Conservation (phyloP, 2,888 invertebrate genomes). For the Amaurobius ferox region DNA sequence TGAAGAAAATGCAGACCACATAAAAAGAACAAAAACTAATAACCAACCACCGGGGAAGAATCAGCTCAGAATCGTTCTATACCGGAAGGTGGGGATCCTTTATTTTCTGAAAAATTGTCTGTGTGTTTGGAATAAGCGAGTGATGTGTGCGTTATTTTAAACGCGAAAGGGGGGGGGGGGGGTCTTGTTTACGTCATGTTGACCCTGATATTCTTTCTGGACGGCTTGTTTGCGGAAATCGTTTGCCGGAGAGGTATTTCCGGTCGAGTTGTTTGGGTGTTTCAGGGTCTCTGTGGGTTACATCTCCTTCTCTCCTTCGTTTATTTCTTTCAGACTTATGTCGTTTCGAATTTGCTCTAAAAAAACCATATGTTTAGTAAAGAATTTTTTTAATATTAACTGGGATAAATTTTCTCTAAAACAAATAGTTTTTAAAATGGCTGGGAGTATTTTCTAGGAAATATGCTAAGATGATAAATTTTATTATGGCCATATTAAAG, state of each 20-base stretch:
- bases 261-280: conserved; percentile 35
- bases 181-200: conserved; percentile 39
- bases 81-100: conserved; percentile 3
- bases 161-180: background rate
- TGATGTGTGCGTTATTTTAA: conserved; percentile 13
- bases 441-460: too few relatives aligned
- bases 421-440: too few relatives aligned
- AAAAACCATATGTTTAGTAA: too few relatives aligned
- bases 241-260: conserved; percentile 31
- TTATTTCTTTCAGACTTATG: too few relatives aligned
- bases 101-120: conserved; percentile 19
- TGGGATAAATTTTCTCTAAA: too few relatives aligned
- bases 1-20: background rate
- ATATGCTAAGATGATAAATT: too few relatives aligned
- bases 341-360: too few relatives aligned
- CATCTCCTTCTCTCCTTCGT: background rate
- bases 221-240: conserved; percentile 64
- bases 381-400: too few relatives aligned
- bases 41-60: background rate
- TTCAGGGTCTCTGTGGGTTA: conserved; percentile 49
- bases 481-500: too few relatives aligned
- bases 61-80: background rate
- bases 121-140: conserved; percentile 18
- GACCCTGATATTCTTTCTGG: conserved; percentile 58
- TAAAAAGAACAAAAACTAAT: background rate